These are phyloP conservation scores for Dermolepida albohirtum DNA, from an alignment of 2,888 invertebrate genomes.

Conservation along the genomic window DNA sequence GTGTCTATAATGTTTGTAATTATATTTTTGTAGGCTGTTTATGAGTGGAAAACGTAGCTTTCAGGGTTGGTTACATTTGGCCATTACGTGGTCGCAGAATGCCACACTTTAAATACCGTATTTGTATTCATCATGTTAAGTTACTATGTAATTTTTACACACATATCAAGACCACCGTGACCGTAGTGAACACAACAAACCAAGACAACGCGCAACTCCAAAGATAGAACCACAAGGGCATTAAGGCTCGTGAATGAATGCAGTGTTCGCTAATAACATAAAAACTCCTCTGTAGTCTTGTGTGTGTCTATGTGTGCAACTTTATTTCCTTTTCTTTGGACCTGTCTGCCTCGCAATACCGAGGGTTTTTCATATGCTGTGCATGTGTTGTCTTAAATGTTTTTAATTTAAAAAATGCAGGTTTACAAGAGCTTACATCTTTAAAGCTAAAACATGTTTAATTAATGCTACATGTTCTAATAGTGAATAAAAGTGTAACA, in stretches of 20 bases:
- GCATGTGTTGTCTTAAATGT: constrained; percentile 44
- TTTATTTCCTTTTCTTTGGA: constrained; percentile 42
- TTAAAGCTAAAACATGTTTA: constrained; percentile 45
- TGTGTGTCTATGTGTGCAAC: constrained; percentile 14
- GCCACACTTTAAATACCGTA: constrained; percentile 26
- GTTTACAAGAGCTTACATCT: constrained; percentile 53
- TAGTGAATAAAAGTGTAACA: constrained; percentile 19
- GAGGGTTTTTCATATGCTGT: constrained; percentile 41
- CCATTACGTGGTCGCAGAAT: constrained; percentile 23
- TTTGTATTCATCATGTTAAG: constrained; percentile 39
- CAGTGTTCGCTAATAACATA: constrained; percentile 48
- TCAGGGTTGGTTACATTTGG: constrained; percentile 15
- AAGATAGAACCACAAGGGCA: constrained; percentile 48
- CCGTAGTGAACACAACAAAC: constrained; percentile 26
- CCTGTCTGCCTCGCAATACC: constrained; percentile 10
- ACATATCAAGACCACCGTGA: constrained; percentile 41
- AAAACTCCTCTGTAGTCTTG: constrained; percentile 26
- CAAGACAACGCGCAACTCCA: constrained; percentile 39
- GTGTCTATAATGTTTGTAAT: constrained; percentile 15
- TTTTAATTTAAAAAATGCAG: constrained; percentile 51
- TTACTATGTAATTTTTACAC: constrained; percentile 43
- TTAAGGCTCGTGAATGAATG: constrained; percentile 47
- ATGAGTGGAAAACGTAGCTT: constrained; percentile 14
- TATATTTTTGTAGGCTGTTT: constrained; percentile 27
- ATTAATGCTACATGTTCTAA: constrained; percentile 21